A percentile compares a stretch with the other conserved stretches of the same genome.
phyloP scores from a whole-genome alignment of 2,888 invertebrate species.

The Acronicta aceris region DNA sequence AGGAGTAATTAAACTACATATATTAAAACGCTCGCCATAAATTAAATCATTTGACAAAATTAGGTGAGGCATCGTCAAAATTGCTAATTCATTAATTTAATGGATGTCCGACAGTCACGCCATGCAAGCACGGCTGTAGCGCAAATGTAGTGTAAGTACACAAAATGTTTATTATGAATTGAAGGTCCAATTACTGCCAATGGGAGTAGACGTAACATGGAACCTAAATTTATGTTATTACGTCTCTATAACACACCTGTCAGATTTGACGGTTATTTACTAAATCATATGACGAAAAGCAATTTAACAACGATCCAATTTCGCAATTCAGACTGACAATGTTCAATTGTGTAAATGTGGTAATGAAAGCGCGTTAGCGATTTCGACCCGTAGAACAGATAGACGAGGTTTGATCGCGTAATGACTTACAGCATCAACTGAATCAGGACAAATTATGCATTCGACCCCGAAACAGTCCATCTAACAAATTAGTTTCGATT shows the following conservation, averaged over 20 bases:
- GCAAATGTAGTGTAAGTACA: constrained; percentile 31
- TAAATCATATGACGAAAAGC: constrained; percentile 82
- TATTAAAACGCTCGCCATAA: constrained; percentile 33
- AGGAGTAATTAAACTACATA: constrained; percentile 23
- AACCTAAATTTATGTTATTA: constrained; percentile 51
- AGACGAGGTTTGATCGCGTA: constrained; percentile 59
- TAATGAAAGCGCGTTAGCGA: constrained; percentile 75
- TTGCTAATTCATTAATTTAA: constrained; percentile 74
- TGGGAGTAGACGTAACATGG: constrained; percentile 52
- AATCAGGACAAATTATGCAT: constrained; percentile 52
- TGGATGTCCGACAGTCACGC: constrained; percentile 74
- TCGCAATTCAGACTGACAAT: constrained; percentile 81
- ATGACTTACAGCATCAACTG: constrained; percentile 59
- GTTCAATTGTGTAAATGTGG: constrained; percentile 82
- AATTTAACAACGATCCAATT: constrained; percentile 82
- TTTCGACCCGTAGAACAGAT: constrained; percentile 62
- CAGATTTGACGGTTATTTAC: constrained; percentile 72
- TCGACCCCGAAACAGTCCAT: constrained; percentile 29
- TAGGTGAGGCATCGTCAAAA: constrained; percentile 64
- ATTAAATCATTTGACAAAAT: constrained; percentile 55
- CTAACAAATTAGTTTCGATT: constrained; percentile 40
- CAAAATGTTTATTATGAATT: constrained; percentile 48
- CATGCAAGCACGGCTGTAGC: constrained; percentile 20
- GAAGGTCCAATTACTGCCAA: constrained; percentile 46
- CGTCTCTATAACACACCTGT: constrained; percentile 64